Evolutionary conservation across 2,888 invertebrate genomes (phyloP), one percentile per base, ranked within the genome.

Genomic region (Pimpla rufipes): DNA sequence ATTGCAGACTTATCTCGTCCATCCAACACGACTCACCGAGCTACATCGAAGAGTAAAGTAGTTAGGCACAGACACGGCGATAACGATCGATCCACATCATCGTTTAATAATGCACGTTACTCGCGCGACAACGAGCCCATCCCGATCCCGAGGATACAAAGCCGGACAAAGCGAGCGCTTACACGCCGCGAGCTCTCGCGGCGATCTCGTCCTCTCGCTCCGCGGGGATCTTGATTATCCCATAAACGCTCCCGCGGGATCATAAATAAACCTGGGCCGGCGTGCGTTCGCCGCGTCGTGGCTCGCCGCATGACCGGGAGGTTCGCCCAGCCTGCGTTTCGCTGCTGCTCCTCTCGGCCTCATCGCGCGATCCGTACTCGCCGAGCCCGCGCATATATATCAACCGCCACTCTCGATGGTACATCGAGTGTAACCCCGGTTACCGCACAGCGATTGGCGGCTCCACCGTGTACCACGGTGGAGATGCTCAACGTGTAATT

Each of bases 161-260:
- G 71, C 40, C n/a, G 16, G 59, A 73, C 59, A 59, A 35, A 59
- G 35, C 35, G 35, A 42, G 42, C 40, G 35, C 29, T 52, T 8
- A 10, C 11, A 11, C 13, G 35, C 18, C 45, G 57, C 42, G 40
- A 62, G 21, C 42, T 55, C 42, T 29, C 5, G 29, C 42, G 10
- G 57, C 59, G 59, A 59, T 62, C 45, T 45, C 57, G 59, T 59
- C 29, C 42, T 59, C n/a, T n/a, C n/a, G n/a, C 59, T 16, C 68
- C 59, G 18, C 23, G 23, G 29, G 73, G 50, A 75, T 42, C 66
- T 66, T 75, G 66, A 75, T 75, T 75, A 66, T 75, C 66, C 55
- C 75, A 75, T 75, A 66, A 75, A 66, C 66, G 74, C 16, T 75
- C 42, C 11, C 55, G 29, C 16, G 42, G 40, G 66, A 75, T 66